phyloP scores from a whole-genome alignment of 1,140 invertebrate species.

The Caenorhabditis remanei region DNA sequence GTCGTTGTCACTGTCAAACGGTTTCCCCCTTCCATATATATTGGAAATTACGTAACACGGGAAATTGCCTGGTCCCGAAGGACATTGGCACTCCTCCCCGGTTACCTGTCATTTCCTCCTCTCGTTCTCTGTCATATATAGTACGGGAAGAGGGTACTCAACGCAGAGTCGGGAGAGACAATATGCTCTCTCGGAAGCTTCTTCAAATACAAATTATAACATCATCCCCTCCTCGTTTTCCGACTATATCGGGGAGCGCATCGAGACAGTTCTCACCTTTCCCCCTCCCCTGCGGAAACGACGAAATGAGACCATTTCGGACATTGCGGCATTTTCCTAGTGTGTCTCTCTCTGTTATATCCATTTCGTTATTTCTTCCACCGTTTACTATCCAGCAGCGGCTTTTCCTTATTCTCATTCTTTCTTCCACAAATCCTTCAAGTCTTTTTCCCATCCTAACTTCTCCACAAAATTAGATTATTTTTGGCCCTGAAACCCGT shows the following conservation, averaged over 20 bases:
- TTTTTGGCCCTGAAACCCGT: neutral
- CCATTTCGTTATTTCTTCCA: neutral
- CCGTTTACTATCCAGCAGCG: neutral
- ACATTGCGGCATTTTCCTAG: neutral
- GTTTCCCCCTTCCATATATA: neutral
- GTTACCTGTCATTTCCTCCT: neutral
- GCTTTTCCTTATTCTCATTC: slow-evolving; percentile 4
- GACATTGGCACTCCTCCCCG: neutral
- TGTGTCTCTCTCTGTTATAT: neutral
- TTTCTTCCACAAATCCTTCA: neutral
- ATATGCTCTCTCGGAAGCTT: neutral
- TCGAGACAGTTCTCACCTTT: slow-evolving; percentile 8
- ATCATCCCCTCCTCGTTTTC: slow-evolving; percentile 1
- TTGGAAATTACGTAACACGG: slow-evolving; percentile 1
- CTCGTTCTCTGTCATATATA: neutral
- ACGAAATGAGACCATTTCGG: neutral
- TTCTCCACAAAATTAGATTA: slow-evolving; percentile 11
- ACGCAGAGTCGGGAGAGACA: no score
- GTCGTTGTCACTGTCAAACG: no score
- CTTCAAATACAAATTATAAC: slow-evolving; percentile 37
- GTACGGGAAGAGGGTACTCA: neutral
- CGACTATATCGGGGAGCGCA: neutral
- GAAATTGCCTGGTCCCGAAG: neutral
- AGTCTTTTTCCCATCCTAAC: neutral
- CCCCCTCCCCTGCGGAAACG: neutral